Percentiles rank a stretch among this genome's conserved stretches.
phyloP scores from a whole-genome alignment of 1,140 invertebrate species.

The Scaptomyza pallida region DNA sequence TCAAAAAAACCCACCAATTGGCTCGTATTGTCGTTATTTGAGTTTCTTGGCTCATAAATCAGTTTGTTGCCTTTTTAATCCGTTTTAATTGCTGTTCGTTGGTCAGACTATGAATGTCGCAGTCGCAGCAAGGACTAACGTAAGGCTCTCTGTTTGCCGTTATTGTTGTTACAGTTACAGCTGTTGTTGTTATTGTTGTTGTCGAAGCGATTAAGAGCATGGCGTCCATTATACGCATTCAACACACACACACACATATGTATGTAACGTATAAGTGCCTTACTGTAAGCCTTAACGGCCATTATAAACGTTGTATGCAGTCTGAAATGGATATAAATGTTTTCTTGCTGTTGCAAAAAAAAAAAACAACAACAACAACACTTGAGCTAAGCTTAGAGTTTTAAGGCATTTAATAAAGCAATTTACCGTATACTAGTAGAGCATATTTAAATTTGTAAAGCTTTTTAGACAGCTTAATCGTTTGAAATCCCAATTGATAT shows the following conservation, averaged over 20 bases:
- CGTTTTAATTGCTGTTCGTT: conserved; percentile 83
- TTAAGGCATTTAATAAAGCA: conserved; percentile 3
- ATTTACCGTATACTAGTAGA: background rate
- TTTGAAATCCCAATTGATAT: background rate
- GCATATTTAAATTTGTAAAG: background rate
- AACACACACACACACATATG: conserved; percentile 25
- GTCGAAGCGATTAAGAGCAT: conserved; percentile 69
- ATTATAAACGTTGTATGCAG: conserved; percentile 70
- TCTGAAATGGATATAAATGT: conserved; percentile 55
- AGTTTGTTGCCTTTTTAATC: conserved; percentile 82
- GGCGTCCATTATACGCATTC: conserved; percentile 49
- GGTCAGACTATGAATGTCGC: conserved; percentile 78
- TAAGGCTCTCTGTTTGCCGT: conserved; percentile 51
- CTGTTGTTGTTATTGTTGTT: conserved; percentile 53
- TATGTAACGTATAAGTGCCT: conserved; percentile 36
- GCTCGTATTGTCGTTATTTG: conserved; percentile 77
- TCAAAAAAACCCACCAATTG: conserved; percentile 1
- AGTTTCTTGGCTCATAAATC: conserved; percentile 79
- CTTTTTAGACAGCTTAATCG: background rate
- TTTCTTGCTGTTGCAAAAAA: conserved; percentile 23
- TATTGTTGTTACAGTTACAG: conserved; percentile 35
- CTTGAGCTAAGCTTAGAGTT: background rate
- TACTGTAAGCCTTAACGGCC: conserved; percentile 60
- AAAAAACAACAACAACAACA: background rate
- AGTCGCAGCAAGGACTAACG: conserved; percentile 63